Base-by-base conservation (phyloP, 1,140 invertebrate genomes). In the Drosophila elegans region DNA sequence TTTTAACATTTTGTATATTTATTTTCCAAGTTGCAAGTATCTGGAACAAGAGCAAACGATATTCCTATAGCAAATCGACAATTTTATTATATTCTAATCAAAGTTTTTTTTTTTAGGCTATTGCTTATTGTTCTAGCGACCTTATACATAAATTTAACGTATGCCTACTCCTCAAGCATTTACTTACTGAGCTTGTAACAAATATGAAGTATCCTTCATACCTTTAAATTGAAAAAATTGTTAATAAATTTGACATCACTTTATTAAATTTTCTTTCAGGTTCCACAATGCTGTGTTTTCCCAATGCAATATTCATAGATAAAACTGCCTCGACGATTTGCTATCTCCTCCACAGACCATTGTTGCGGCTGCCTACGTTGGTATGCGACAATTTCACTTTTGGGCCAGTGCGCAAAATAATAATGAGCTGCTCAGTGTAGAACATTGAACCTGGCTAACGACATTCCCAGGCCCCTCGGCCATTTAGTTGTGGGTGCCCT, bases 331-430 rank as follows among this genome's bases (percentile, higher is more conserved):
- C 49, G 60, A 55, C 57, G 52, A 16, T 45, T 42, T 46, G 21
- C 36, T 1, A 52, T 46, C 51, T 55, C 27, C 32, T 55, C 27
- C 54, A 27, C 48, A 21, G 49, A 7, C 29, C 60, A 46, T 63
- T 73, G 45, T 71, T 61, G 66, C 41, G 39, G 44, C 54, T 62
- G 42, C 41, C 46, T 59, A 54, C 38, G 72, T 74, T 60, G 80
- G 78, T 75, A 91, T 90, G 88, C 69, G 86, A 82, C 86, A 91
- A 85, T 91, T 91, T 91, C 90, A 91, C 90, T 91, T 91, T 91
- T 84, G 75, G 69, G 73, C 16, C 48, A 56, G 56, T 66, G 75
- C 53, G 49, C 63, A 27, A 80, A 88, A 86, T 88, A 90, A 78
- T 78, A 91, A 90, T 88, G 69, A 90, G 82, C 55, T 49, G 54